phyloP scores from a whole-genome alignment of 2,113 vertebrate species.

The Caretta caretta region DNA sequence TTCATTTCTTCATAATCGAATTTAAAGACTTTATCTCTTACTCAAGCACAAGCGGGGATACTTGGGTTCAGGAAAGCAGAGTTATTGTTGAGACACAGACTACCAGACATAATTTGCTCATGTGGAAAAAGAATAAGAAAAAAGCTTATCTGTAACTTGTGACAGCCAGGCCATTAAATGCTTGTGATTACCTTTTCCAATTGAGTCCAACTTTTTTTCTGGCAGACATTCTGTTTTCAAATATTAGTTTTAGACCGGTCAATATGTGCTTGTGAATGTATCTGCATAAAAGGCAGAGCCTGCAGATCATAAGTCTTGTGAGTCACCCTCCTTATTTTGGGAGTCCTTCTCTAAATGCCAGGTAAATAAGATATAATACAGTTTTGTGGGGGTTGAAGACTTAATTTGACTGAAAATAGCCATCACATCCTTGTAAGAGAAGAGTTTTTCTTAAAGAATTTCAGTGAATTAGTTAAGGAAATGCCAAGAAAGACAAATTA shows the following conservation, averaged over 20 bases:
- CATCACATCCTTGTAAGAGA: fast-evolving
- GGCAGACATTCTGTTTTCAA: background rate
- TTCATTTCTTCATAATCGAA: background rate
- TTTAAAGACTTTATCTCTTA: background rate
- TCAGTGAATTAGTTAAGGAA: background rate
- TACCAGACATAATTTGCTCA: background rate
- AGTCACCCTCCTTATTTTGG: background rate
- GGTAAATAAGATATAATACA: background rate
- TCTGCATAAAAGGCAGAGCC: background rate
- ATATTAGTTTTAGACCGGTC: background rate
- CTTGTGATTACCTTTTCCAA: background rate
- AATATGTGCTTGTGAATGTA: background rate
- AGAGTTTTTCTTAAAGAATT: background rate
- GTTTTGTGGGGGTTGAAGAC: background rate
- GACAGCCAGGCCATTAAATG: background rate
- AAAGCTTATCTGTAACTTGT: background rate
- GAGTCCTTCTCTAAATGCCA: background rate
- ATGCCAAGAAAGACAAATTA: background rate
- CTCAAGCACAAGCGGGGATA: background rate
- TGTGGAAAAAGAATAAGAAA: background rate
- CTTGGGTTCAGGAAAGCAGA: background rate
- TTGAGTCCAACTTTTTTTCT: background rate
- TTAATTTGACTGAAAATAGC: background rate
- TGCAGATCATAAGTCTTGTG: background rate
- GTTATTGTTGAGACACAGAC: background rate